phyloP scores from a whole-genome alignment of 2,113 vertebrate genomes.

The Hyaena hyaena region DNA sequence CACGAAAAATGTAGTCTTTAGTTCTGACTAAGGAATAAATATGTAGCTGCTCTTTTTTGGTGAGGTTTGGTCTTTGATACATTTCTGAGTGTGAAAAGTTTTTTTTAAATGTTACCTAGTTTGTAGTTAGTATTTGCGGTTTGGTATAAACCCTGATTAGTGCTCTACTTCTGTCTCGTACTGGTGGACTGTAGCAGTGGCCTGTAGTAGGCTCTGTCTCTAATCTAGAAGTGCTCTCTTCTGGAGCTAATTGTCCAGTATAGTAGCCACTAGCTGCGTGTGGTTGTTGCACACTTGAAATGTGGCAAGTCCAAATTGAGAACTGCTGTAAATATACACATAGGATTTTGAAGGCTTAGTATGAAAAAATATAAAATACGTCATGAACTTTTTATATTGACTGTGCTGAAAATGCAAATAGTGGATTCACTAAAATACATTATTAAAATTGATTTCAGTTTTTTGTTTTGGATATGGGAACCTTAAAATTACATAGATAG shows the following conservation, averaged over 20 bases:
- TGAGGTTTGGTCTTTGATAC: not conserved
- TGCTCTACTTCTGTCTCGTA: not conserved
- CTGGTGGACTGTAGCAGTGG: not conserved
- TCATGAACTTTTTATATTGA: not conserved
- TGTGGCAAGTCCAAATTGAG: not conserved
- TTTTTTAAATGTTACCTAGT: not conserved
- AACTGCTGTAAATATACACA: not conserved
- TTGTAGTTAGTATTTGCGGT: not conserved
- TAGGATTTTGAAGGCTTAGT: not conserved
- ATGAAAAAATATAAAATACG: not conserved
- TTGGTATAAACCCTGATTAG: not conserved
- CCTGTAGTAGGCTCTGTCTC: not conserved
- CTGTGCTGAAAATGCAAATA: not conserved
- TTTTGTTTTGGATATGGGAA: not conserved
- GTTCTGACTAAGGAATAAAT: not conserved
- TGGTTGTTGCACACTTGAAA: not conserved
- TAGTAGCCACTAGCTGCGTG: not conserved
- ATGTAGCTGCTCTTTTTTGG: not conserved
- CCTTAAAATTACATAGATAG: not conserved
- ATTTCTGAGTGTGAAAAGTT: not conserved
- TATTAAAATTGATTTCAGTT: not conserved
- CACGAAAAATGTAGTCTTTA: not conserved
- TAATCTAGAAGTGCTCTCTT: not conserved
- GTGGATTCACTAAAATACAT: not conserved
- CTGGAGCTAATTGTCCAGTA: not conserved